Evolutionary conservation across 2,113 vertebrate species (phyloP), one percentile per base, ranked within the genome.

Genomic region (Gymnarchus niloticus): DNA sequence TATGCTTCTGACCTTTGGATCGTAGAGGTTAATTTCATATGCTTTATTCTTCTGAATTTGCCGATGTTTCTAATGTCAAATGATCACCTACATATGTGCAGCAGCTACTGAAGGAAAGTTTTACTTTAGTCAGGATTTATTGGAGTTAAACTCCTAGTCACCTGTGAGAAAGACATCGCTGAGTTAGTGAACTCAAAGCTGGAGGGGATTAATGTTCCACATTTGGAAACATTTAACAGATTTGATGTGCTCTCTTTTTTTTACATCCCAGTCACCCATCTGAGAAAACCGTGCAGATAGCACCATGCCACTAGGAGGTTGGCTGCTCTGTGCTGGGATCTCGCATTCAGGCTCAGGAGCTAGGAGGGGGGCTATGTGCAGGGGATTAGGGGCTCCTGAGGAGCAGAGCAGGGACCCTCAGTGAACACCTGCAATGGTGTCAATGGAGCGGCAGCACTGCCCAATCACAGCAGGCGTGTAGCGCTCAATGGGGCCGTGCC

Each of bases 381-480:
- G 89, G 85, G 91, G 91, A 92, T 92, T 85, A 92, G 89, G 84
- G 88, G 86, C 87, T 90, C 91, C 86, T 85, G 90, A 90, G 89
- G 90, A 90, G 88, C 86, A 87, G 88, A 89, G 90, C 90, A 89
- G 88, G 90, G 90, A 91, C 89, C 88, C 90, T 88, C 89, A 89
- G 89, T 88, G 90, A 92, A 92, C 92, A 93, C 92, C 92, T 93
- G 92, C 92, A 89, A 93, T 87, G 92, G 90, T 92, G 90, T 93
- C 92, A 92, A 92, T 92, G 90, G 92, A 91, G 88, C 87, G 90
- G 82, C 87, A 88, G 84, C 87, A 90, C 91, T 90, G 84, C 87
- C 88, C 91, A 92, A 91, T 91, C 92, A 88, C 88, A 87, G 89
- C 87, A 90, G 90, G 91, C 91, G 89, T 88, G 89, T 82, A 76